A percentile compares a stretch with the other conserved stretches of the same genome.
Conservation (phyloP, 2,113 vertebrate species). For the Rhineura floridana region DNA sequence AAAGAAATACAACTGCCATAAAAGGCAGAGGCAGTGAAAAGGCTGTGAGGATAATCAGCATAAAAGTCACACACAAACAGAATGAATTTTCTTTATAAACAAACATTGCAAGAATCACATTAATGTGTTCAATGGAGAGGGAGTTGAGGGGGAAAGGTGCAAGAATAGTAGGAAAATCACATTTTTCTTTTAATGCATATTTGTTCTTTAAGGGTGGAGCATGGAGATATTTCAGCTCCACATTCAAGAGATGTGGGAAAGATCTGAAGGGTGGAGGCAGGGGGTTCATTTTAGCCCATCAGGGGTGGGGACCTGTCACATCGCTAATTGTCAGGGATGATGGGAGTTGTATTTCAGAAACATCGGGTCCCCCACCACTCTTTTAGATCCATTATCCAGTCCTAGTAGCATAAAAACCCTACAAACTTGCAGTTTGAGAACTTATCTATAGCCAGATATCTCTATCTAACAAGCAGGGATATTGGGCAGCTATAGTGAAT, state of each 20-base stretch:
- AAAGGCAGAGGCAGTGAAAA: conserved; percentile 65
- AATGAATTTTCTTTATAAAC: conserved; percentile 72
- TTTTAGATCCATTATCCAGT: too few species aligned
- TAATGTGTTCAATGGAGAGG: conserved; percentile 65
- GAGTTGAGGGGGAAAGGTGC: conserved; percentile 10
- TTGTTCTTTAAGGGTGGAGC: conserved; percentile 36
- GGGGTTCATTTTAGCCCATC: too few species aligned
- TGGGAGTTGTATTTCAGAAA: background rate
- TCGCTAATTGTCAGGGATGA: background rate
- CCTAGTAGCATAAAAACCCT: too few species aligned
- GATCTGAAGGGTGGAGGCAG: background rate
- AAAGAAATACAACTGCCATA: conserved; percentile 67
- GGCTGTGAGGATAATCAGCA: conserved; percentile 63
- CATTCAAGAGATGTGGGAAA: background rate
- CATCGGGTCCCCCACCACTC: background rate
- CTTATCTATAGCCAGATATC: too few species aligned
- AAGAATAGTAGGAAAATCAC: conserved; percentile 40
- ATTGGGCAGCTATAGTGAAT: too few species aligned
- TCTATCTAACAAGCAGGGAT: too few species aligned
- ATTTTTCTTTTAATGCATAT: conserved; percentile 22
- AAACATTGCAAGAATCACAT: conserved; percentile 61
- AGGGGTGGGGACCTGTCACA: too few species aligned
- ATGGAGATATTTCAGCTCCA: background rate
- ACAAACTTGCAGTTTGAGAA: too few species aligned
- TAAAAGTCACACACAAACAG: conserved; percentile 60